Base-by-base conservation (phyloP, 2,797 vertebrate species). In the Alca torda region DNA sequence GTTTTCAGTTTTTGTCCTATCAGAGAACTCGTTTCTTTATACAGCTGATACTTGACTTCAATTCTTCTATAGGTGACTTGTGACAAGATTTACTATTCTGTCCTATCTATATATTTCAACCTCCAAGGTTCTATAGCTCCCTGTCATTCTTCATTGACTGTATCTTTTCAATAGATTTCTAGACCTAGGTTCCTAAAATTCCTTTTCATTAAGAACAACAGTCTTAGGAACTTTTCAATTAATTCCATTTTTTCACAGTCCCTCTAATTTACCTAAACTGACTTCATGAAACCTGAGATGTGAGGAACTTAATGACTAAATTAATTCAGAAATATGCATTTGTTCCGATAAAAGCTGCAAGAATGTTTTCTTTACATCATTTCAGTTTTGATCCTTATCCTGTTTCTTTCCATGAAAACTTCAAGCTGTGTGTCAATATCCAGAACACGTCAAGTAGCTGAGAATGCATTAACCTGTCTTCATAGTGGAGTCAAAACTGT, bases 381-480 rank as follows among this genome's bases (percentile, higher is more conserved):
- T 84, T 78, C 6, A 16, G 3, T 64, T 90, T 90, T 89, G 14
- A 56, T 60, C 13, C 11, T 85, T 73, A 13, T 10, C 4, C 3
- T 68, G 2, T 46, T 69, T 53, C 46, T 87, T 84, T 76, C n/a
- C 28, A 28, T 16, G 45, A 76, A 84, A 82, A 69, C 7, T 57
- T 89, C 11, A 45, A 81, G 68, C 3, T 31, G 2, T 64, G 16
- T 2, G 3, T 60, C 15, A n/a, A 56, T 51, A 60, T 31, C 28
- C 28, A 64, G 31, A 77, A 43, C 4, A 16, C 0, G 0, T 75
- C 41, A 56, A 9, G 17, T 57, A 77, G 8, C 26, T 84, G 33
- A 81, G 65, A 89, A 81, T 60, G 2, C 11, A 41, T 16, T 10
- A 79, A 60, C 4, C 48, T 80, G 3, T 63, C 28, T 37, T 60